Evolutionary conservation across 1,140 invertebrate genomes (phyloP), one percentile per base, ranked within the genome.

Genomic region (Spodoptera frugiperda): DNA sequence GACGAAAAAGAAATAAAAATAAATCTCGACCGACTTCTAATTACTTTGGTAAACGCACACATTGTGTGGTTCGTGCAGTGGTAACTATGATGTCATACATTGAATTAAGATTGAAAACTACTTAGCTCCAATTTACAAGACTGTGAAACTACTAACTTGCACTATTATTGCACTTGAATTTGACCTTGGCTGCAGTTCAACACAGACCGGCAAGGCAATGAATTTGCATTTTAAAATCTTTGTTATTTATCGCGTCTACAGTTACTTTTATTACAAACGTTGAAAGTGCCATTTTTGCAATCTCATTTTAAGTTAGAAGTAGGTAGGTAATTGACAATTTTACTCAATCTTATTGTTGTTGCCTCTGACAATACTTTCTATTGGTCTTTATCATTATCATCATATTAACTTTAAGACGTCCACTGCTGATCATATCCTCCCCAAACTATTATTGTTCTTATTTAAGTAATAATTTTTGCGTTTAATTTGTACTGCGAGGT

Each of bases 201-300:
- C 21, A 63, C 59, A 46, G n/a, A 46, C 33, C 11, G 15, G 2
- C 15, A 63, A 19, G n/a, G 2, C 11, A 10, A 70, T 11, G 14
- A 54, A 53, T 54, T 70, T 70, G 25, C 49, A 54, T 70, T 70
- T 70, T 30, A 70, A 33, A 33, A 51, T 70, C 33, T 14, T 44
- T 39, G 25, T 39, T 61, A n/a, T 61, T 33, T 63, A 44, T 39
- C 39, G 30, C 30, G 17, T 55, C 39, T 15, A 33, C 14, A 61
- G 57, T 17, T 10, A 39, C 30, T 63, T 39, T 39, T 39, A 39
- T 39, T 63, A 6, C 10, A 44, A n/a, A 12, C 39, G 14, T 44
- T 61, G 33, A 61, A 44, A 63, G 33, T 30, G 44, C 44, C 30
- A 10, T 44, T 17, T 63, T 63, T 44, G 15, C 33, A 63, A 63